Conservation (phyloP, 2,888 invertebrate genomes). For the Latrodectus hesperus region DNA sequence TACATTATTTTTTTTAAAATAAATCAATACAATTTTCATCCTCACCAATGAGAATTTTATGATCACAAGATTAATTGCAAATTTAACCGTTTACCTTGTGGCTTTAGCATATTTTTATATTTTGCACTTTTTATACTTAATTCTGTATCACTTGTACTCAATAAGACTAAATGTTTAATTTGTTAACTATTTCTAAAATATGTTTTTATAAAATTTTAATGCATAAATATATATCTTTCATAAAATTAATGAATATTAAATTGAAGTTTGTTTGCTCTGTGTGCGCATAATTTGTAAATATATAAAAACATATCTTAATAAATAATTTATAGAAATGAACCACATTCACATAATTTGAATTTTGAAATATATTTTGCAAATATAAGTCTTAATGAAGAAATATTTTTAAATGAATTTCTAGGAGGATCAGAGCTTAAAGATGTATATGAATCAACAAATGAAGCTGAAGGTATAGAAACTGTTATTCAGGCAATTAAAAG, state of each 20-base stretch:
- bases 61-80: too few species aligned
- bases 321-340: background rate
- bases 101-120: too few species aligned
- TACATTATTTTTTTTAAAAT: too few species aligned
- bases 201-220: too few species aligned
- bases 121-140: too few species aligned
- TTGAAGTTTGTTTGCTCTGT: background rate
- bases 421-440: constrained; percentile 49
- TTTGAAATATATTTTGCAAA: background rate
- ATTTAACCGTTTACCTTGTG: too few species aligned
- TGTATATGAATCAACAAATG: constrained; percentile 74
- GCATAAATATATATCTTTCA: background rate
- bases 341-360: background rate
- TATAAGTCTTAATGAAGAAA: background rate
- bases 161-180: too few species aligned
- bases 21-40: too few species aligned
- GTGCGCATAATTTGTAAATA: background rate
- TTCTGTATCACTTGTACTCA: too few species aligned
- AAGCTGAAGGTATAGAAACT: constrained; percentile 82
- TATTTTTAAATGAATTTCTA: constrained; percentile 3
- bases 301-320: background rate
- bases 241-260: background rate
- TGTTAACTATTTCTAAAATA: too few species aligned
- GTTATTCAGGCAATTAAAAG: constrained; percentile 83
- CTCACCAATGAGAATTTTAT: too few species aligned